phyloP scores from a whole-genome alignment of 2,888 invertebrate genomes.

The Phaonia tiefii region DNA sequence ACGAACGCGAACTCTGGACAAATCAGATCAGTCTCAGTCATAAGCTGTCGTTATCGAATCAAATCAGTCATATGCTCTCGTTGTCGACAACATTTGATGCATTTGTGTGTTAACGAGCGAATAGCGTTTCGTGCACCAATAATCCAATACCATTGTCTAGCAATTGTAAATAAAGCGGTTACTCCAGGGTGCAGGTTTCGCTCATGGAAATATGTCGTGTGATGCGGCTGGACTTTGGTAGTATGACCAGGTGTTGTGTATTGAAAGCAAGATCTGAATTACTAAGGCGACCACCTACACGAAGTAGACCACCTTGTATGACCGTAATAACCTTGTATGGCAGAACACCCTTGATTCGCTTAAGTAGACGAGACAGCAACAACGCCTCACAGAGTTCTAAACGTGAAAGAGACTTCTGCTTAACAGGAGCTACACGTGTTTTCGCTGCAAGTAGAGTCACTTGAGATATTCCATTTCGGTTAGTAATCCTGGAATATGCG shows the following conservation, averaged over 20 bases:
- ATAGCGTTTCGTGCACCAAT: constrained; percentile 50
- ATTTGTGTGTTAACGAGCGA: constrained; percentile 38
- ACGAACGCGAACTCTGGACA: constrained; percentile 7
- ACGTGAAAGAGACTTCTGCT: constrained; percentile 17
- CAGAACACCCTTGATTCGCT: constrained; percentile 8
- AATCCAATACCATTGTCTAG: constrained; percentile 52
- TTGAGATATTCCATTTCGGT: background rate
- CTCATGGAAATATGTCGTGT: constrained; percentile 28
- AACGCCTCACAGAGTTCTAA: constrained; percentile 47
- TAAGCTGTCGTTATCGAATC: too few species aligned
- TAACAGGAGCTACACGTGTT: constrained; percentile 46
- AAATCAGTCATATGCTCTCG: constrained; percentile 25
- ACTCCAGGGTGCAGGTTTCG: constrained; percentile 50
- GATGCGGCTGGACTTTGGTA: constrained; percentile 35
- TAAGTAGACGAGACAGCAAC: constrained; percentile 35
- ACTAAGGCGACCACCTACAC: constrained; percentile 49
- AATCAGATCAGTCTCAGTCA: too few species aligned
- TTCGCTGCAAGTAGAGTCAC: constrained; percentile 25
- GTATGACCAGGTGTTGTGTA: constrained; percentile 25
- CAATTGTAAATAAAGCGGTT: constrained; percentile 51
- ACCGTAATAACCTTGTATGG: constrained; percentile 10
- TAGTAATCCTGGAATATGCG: background rate
- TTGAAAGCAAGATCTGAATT: constrained; percentile 21
- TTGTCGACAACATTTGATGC: constrained; percentile 45
- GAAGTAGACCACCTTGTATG: constrained; percentile 50